phyloP scores from a whole-genome alignment of 2,113 vertebrate species.

The Dascyllus trimaculatus region DNA sequence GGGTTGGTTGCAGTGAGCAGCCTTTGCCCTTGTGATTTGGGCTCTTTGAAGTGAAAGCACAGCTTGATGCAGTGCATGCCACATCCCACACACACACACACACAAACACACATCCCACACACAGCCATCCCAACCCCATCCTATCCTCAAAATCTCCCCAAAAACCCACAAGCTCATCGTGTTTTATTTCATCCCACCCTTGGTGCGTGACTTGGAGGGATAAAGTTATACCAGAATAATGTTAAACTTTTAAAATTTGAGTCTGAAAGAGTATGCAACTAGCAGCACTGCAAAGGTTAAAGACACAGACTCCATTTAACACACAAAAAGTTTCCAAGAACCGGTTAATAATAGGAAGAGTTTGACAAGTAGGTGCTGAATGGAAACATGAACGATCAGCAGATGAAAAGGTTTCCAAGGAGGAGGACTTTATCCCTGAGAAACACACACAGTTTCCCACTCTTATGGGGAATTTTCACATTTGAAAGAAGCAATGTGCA shows the following conservation, averaged over 20 bases:
- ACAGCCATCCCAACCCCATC: conserved; percentile 6
- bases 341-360: conserved; percentile 26
- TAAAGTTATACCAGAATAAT: conserved; percentile 1
- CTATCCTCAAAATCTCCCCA: conserved; percentile 8
- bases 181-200: conserved; percentile 22
- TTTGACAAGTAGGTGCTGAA: conserved; percentile 52
- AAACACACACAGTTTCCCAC: conserved; percentile 25
- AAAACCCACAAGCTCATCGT: conserved; percentile 20
- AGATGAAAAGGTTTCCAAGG: conserved; percentile 35
- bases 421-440: conserved; percentile 16
- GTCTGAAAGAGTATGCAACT: neutral
- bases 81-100: conserved; percentile 46
- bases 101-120: conserved; percentile 40
- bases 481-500: conserved; percentile 25
- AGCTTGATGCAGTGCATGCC: conserved; percentile 40
- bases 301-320: conserved; percentile 16
- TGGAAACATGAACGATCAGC: conserved; percentile 41
- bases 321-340: conserved; percentile 56
- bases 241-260: neutral
- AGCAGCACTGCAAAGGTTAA: conserved; percentile 28
- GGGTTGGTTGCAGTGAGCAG: conserved; percentile 21
- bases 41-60: conserved; percentile 56
- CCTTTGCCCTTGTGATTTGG: conserved; percentile 39
- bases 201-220: conserved; percentile 8
- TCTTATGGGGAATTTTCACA: conserved; percentile 44